Evolutionary conservation across 2,797 vertebrate species (phyloP).

Genomic region (Pogonophryne albipinna): DNA sequence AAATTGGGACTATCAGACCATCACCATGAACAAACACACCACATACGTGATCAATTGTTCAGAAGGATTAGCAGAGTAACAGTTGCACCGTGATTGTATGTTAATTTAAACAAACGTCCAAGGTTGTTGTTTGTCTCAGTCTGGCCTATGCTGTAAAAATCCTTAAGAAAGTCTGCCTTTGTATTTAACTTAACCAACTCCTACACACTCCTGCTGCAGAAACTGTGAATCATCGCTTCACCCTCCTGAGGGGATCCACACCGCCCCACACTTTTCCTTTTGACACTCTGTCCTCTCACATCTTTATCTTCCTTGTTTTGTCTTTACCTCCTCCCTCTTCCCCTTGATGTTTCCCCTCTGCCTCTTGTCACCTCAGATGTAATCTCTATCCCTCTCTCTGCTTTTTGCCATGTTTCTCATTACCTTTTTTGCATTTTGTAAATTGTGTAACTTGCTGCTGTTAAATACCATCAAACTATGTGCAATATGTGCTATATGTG

Average conservation of each 20-base stretch:
- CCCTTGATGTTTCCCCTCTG: constrained; percentile 23
- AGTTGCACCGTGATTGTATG: too few relatives aligned
- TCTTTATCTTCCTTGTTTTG: constrained; percentile 37
- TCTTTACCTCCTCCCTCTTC: not conserved
- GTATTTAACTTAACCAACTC: not conserved
- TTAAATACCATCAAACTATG: too few relatives aligned
- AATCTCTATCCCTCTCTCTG: constrained; percentile 9
- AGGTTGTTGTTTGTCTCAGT: not conserved
- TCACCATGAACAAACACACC: too few relatives aligned
- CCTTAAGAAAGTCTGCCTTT: not conserved
- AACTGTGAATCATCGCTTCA: constrained; percentile 34
- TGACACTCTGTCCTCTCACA: constrained; percentile 35
- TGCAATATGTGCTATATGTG: too few relatives aligned
- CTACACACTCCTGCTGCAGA: not conserved
- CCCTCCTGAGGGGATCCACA: constrained; percentile 20
- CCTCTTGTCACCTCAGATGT: constrained; percentile 33
- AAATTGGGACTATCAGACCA: too few relatives aligned
- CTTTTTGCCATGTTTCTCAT: not conserved
- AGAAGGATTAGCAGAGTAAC: too few relatives aligned
- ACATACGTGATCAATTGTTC: too few relatives aligned
- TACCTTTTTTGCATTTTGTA: too few relatives aligned
- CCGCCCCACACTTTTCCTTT: constrained; percentile 17
- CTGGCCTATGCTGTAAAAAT: not conserved
- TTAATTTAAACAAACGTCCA: not conserved
- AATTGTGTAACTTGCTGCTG: too few relatives aligned